Evolutionary conservation across 35 echinoderm and acorn worm species (phyloP).

Genomic region (Apostichopus parvimensis): DNA sequence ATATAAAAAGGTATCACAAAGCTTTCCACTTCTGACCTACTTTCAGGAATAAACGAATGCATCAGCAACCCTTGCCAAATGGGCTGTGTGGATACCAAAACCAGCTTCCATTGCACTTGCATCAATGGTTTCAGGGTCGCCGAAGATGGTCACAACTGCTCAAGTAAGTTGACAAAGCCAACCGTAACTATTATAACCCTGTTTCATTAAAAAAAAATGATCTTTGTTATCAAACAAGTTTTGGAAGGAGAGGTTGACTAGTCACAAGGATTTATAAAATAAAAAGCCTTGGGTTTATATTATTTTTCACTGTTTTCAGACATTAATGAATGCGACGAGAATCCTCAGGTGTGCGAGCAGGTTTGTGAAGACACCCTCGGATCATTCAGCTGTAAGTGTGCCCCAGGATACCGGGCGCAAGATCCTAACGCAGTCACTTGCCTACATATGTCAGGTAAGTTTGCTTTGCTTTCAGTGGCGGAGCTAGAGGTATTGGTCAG

Average conservation of each 20-base stretch:
- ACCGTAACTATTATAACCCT: neutral
- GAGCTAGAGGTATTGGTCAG: too few relatives aligned
- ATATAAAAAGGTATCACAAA: too few relatives aligned
- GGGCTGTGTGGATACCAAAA: slow-evolving; percentile 22
- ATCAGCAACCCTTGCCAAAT: neutral
- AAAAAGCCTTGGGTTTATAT: too few relatives aligned
- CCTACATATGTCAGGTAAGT: slow-evolving; percentile 53
- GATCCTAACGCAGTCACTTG: slow-evolving; percentile 37
- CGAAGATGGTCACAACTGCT: slow-evolving; percentile 32
- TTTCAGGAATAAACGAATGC: slow-evolving; percentile 61
- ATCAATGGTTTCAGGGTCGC: slow-evolving; percentile 16
- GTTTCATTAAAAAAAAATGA: neutral
- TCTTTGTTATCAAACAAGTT: neutral
- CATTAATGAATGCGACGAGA: slow-evolving; percentile 65
- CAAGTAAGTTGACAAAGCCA: slow-evolving; percentile 1
- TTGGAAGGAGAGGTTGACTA: too few relatives aligned
- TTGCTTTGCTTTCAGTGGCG: neutral
- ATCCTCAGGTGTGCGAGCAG: slow-evolving; percentile 57
- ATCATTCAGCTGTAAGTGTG: slow-evolving; percentile 55
- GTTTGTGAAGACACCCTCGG: slow-evolving; percentile 44
- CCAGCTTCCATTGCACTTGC: slow-evolving; percentile 45
- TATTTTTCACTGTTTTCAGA: slow-evolving; percentile 29
- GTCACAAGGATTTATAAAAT: too few relatives aligned
- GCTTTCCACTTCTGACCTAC: too few relatives aligned
- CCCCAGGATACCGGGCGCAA: slow-evolving; percentile 3